Conservation (phyloP, 1,140 invertebrate genomes). For the Micrasema minimum region DNA sequence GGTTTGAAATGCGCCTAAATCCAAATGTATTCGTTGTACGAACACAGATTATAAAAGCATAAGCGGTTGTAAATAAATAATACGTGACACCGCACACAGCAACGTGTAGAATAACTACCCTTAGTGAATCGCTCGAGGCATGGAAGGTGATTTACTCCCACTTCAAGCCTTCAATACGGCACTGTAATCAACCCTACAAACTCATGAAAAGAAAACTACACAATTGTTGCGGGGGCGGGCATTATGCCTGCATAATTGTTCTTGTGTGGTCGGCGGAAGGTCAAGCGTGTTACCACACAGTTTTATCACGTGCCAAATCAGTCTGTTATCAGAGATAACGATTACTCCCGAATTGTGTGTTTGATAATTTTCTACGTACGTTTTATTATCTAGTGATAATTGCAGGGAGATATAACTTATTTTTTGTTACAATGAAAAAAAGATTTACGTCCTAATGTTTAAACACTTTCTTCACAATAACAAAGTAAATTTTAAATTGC, state of each 20-base stretch:
- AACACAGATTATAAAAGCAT: slow-evolving; percentile 49
- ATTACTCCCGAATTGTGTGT: neutral
- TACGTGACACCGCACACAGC: slow-evolving; percentile 42
- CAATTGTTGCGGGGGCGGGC: slow-evolving; percentile 27
- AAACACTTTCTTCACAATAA: too few species aligned
- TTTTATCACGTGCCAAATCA: neutral
- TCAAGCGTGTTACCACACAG: slow-evolving; percentile 5
- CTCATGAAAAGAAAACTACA: slow-evolving; percentile 41
- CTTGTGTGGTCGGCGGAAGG: too few species aligned
- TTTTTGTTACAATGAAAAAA: neutral
- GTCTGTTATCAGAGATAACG: neutral
- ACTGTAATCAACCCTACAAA: slow-evolving; percentile 31
- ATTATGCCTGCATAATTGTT: slow-evolving; percentile 44
- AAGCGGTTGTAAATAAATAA: slow-evolving; percentile 52
- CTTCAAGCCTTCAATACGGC: slow-evolving; percentile 10
- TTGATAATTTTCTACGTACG: neutral
- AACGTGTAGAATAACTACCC: slow-evolving; percentile 5
- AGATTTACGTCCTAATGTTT: too few species aligned
- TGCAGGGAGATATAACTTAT: neutral
- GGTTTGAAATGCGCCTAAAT: slow-evolving; percentile 29
- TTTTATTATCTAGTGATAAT: neutral
- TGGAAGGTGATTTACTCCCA: slow-evolving; percentile 43
- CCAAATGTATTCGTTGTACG: slow-evolving; percentile 51
- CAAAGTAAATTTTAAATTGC: too few species aligned
- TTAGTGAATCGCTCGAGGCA: slow-evolving; percentile 43